Evolutionary conservation across 1,140 invertebrate species (phyloP), one percentile per base, ranked within the genome.

Genomic region (Brachionus rubens): DNA sequence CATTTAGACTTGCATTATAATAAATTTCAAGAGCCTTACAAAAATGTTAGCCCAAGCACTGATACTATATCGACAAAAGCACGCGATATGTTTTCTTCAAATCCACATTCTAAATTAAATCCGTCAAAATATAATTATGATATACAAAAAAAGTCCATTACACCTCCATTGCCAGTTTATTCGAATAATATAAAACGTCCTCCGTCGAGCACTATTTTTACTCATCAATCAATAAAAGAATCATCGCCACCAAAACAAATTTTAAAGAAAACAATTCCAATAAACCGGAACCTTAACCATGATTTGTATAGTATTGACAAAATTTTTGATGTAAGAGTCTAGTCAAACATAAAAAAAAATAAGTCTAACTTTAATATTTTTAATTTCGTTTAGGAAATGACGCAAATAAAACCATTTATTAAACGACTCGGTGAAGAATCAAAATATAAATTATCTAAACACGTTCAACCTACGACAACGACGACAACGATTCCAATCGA

Each of bases 251-350:
- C 40, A 43, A 43, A 12, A 14, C 59, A 0, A 65, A 65, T 24
- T 36, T 43, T 10, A 65, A 65, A 65, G n/a, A 65, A 65, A 43
- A 2, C 36, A n/a, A 21, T 21, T 10, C 24, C 59, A 16, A 65
- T 16, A n/a, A 65, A 36, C 26, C n/a, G 40, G 16, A 65, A 14
- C 16, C 10, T 24, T 14, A 65, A 41, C 7, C 24, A 19, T 43
- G 59, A 65, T 26, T n/a, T 21, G 7, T 65, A 26, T 41, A 36
- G 43, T 12, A 24, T 65, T 21, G 40, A 65, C 3, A 19, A 43
- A 43, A 65, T 65, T 43, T 65, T 65, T 41, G 59, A 65, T 4
- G 59, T 65, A 65, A 36, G 19, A n/a, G n/a, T n/a, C n/a, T n/a
- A n/a, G n/a, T n/a, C n/a, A n/a, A n/a, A n/a, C n/a, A n/a, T n/a